Conservation (phyloP, 1,140 invertebrate species). For the Palaemon carinicauda region DNA sequence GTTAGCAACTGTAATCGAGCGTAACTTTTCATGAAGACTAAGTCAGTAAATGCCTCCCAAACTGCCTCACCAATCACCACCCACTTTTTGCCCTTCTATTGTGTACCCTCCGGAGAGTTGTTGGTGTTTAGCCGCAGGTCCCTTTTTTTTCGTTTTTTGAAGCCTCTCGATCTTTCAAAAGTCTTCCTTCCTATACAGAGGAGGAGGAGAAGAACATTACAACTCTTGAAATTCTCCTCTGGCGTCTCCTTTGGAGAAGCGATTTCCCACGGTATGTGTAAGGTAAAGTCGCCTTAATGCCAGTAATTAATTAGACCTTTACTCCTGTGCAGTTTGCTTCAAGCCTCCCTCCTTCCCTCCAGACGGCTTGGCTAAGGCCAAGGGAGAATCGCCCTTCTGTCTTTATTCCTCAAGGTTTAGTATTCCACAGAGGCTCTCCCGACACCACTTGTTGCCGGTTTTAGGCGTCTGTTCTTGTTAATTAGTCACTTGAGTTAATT, state of each 20-base stretch:
- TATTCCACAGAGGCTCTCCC: neutral
- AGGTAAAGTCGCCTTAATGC: conserved; percentile 46
- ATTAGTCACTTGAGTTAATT: conserved; percentile 52
- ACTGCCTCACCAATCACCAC: too few relatives aligned
- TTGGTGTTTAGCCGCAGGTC: too few relatives aligned
- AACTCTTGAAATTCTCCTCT: conserved; percentile 22
- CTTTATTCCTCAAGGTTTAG: neutral
- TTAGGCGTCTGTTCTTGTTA: conserved; percentile 51
- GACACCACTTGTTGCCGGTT: conserved; percentile 45
- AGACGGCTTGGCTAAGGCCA: neutral
- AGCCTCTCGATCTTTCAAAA: neutral
- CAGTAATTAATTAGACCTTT: conserved; percentile 38
- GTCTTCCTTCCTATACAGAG: neutral
- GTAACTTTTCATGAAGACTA: too few relatives aligned
- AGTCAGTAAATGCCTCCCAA: neutral
- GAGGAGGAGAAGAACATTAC: neutral
- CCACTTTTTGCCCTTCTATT: neutral
- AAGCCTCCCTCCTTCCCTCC: neutral
- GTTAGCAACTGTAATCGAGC: too few relatives aligned
- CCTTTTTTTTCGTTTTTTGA: too few relatives aligned
- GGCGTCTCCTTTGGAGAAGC: conserved; percentile 8
- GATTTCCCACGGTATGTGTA: conserved; percentile 9
- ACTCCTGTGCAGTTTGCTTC: conserved; percentile 12
- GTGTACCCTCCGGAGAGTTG: too few relatives aligned
- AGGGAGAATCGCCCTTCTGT: neutral